Evolutionary conservation across 2,113 vertebrate genomes (phyloP).

Genomic region (Oenanthe oenanthe): DNA sequence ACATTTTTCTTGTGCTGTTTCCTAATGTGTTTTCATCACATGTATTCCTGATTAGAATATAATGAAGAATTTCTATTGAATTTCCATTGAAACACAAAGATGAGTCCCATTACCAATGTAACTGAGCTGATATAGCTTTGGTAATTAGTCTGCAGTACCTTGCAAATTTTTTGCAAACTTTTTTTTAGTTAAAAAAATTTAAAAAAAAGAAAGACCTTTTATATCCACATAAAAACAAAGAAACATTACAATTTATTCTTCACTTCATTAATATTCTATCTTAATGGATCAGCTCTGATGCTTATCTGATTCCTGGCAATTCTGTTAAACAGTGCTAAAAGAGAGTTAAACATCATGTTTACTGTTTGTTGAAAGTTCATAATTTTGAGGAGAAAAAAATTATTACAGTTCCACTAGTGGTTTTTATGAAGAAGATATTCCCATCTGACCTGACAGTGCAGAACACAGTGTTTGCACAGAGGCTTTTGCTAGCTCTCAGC

Average conservation of each 20-base stretch:
- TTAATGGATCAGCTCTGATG: not conserved
- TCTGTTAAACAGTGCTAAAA: not conserved
- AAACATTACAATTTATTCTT: not conserved
- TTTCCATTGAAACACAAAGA: not conserved
- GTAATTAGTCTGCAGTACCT: not conserved
- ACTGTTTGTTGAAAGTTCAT: not conserved
- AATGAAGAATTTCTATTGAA: not conserved
- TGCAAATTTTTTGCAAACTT: not conserved
- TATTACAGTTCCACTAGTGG: not conserved
- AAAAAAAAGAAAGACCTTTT: not conserved
- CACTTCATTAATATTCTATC: not conserved
- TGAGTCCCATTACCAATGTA: not conserved
- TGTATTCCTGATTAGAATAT: not conserved
- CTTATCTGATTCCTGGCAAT: not conserved
- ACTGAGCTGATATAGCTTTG: not conserved
- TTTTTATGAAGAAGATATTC: not conserved
- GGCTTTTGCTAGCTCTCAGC: not conserved
- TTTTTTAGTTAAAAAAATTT: not conserved
- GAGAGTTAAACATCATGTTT: not conserved
- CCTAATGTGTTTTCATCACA: not conserved
- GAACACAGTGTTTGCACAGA: accelerated
- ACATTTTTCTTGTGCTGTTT: not conserved
- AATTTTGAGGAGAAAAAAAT: not conserved
- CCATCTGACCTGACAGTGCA: not conserved
- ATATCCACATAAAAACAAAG: not conserved